phyloP scores from a whole-genome alignment of 2,888 invertebrate species.

The Amitus sp. region DNA sequence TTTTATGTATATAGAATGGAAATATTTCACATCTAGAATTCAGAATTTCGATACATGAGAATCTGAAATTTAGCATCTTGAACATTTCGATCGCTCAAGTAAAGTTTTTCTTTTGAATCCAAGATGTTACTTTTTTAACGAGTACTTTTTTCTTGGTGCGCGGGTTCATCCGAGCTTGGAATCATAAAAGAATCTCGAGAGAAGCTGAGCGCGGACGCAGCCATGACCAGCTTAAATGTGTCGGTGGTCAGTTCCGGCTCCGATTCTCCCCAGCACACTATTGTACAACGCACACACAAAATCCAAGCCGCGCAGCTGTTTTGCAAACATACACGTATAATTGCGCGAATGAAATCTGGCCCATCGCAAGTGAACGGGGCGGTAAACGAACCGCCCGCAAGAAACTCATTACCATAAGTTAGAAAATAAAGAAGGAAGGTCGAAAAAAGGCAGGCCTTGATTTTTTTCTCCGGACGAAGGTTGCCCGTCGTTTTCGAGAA shows the following conservation, averaged over 20 bases:
- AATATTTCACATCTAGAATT: no score
- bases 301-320: no score
- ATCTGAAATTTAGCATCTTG: background rate
- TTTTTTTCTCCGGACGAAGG: background rate
- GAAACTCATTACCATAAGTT: constrained; percentile 13
- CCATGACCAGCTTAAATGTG: constrained; percentile 63
- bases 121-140: no score
- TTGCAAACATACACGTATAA: constrained; percentile 20
- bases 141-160: no score
- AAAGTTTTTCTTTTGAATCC: background rate
- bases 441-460: constrained; percentile 6
- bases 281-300: constrained; percentile 5
- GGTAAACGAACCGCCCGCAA: constrained; percentile 3
- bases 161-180: no score
- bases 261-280: constrained; percentile 31
- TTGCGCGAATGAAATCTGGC: constrained; percentile 24
- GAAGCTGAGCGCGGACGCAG: constrained; percentile 36
- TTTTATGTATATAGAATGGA: no score
- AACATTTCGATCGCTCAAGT: background rate
- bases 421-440: constrained; percentile 9
- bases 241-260: constrained; percentile 58
- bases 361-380: constrained; percentile 5
- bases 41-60: no score
- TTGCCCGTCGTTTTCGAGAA: background rate
- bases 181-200: constrained; percentile 21